Evolutionary conservation across 2,113 vertebrate genomes (phyloP).

Genomic region (human): DNA sequence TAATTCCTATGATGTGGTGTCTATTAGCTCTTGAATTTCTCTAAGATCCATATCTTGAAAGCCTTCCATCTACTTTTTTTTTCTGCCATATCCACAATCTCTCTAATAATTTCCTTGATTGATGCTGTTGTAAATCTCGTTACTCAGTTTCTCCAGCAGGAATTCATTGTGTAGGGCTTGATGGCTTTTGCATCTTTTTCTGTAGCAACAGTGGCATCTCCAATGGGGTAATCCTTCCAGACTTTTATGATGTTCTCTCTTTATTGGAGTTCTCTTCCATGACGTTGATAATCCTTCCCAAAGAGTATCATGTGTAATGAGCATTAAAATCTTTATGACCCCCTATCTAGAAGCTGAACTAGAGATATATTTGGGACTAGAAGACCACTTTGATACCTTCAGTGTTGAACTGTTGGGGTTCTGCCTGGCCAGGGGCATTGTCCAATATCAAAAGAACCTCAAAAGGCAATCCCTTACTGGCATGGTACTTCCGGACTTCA

Average conservation of each 20-base stretch:
- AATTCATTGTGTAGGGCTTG: neutral
- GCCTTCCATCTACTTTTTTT: neutral
- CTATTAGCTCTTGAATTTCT: neutral
- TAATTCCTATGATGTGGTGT: neutral
- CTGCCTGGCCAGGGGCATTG: neutral
- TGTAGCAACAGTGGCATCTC: neutral
- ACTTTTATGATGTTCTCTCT: neutral
- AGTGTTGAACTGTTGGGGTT: neutral
- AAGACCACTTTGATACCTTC: neutral
- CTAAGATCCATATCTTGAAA: neutral
- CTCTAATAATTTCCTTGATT: neutral
- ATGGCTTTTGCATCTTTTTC: neutral
- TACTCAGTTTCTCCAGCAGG: neutral
- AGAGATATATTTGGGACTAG: neutral
- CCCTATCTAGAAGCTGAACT: neutral
- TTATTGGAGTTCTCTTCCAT: neutral
- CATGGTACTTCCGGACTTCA: neutral
- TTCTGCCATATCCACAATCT: neutral
- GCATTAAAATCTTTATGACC: neutral
- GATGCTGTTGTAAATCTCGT: neutral
- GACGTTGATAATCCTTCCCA: neutral
- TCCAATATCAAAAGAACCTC: neutral
- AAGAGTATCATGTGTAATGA: neutral
- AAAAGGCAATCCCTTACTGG: neutral
- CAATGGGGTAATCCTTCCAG: neutral